phyloP scores from a whole-genome alignment of 2,888 invertebrate genomes.

The Apamea anceps region DNA sequence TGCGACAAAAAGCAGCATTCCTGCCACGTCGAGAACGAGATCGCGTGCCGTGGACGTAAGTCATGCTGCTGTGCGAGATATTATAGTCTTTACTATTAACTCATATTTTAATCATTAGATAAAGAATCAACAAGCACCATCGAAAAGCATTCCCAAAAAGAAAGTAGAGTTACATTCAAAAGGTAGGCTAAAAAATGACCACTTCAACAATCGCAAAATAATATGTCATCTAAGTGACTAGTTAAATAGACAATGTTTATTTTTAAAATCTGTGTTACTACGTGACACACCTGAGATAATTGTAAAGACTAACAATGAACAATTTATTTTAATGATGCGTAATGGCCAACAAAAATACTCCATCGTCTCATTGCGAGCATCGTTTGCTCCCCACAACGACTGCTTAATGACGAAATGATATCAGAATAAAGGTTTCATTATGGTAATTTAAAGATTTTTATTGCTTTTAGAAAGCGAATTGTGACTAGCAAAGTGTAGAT shows the following conservation, averaged over 20 bases:
- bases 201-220: slow-evolving; percentile 21
- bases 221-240: slow-evolving; percentile 33
- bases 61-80: slow-evolving; percentile 57
- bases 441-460: slow-evolving; percentile 60
- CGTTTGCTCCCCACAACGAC: slow-evolving; percentile 60
- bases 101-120: slow-evolving; percentile 50
- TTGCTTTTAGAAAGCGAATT: slow-evolving; percentile 62
- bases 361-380: slow-evolving; percentile 60
- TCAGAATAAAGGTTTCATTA: slow-evolving; percentile 64
- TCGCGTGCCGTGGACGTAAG: slow-evolving; percentile 76
- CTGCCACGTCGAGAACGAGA: slow-evolving; percentile 74
- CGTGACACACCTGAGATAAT: slow-evolving; percentile 61
- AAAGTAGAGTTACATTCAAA: not conserved
- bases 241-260: slow-evolving; percentile 47
- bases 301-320: slow-evolving; percentile 67
- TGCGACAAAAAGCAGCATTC: slow-evolving; percentile 83
- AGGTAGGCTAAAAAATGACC: not conserved
- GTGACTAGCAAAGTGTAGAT: slow-evolving; percentile 40
- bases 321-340: slow-evolving; percentile 70
- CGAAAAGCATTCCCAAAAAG: slow-evolving; percentile 2
- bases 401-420: slow-evolving; percentile 60
- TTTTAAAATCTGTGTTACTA: slow-evolving; percentile 49
- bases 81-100: slow-evolving; percentile 55
- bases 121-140: slow-evolving; percentile 2
- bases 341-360: slow-evolving; percentile 61